Evolutionary conservation across 2,888 invertebrate species (phyloP), one percentile per base, ranked within the genome.

Genomic region (Belgica antarctica): DNA sequence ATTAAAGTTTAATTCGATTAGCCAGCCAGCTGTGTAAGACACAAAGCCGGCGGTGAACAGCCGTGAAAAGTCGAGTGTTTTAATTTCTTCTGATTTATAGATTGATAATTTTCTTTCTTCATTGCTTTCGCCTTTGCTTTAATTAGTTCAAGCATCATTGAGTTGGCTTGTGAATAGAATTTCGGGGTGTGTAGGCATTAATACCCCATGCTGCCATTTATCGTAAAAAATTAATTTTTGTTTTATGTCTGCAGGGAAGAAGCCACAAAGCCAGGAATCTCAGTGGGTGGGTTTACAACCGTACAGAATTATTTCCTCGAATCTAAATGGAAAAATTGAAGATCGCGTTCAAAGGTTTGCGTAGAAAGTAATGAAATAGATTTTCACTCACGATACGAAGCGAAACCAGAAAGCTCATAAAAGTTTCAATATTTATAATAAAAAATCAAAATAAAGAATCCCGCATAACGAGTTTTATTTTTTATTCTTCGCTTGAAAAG

Each of bases 371-470:
- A 41, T 41, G 41, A 41, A n/a, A 12, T 15, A 15, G 10, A 41
- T 41, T 41, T 52, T 52, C 52, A 52, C 52, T 41, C 52, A 52
- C 7, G 34, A 5, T 12, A 31, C 5, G 34, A 31, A 31, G 12
- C 5, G 34, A 31, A 31, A 52, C 17, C 19, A 8, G 22, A 52
- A 52, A 52, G n/a, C 52, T 17, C 52, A 52, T 52, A 52, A 52
- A 31, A 52, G 3, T 22, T 52, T 52, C 52, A 52, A 52, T 52
- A 52, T 52, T 52, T 52, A 52, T 52, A 52, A 52, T 52, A 12
- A 52, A 52, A 52, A 22, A 52, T n/a, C 8, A 52, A 31, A 52
- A 22, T 5, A 3, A 22, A 52, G 52, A 52, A 52, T 8, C 52
- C 52, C 52, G 52, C 22, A 52, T 22, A 17, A n/a, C 52, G 52